A percentile compares a stretch with the other conserved stretches of the same genome.
Conservation (phyloP, 2,888 invertebrate species). For the Julus scanicus region DNA sequence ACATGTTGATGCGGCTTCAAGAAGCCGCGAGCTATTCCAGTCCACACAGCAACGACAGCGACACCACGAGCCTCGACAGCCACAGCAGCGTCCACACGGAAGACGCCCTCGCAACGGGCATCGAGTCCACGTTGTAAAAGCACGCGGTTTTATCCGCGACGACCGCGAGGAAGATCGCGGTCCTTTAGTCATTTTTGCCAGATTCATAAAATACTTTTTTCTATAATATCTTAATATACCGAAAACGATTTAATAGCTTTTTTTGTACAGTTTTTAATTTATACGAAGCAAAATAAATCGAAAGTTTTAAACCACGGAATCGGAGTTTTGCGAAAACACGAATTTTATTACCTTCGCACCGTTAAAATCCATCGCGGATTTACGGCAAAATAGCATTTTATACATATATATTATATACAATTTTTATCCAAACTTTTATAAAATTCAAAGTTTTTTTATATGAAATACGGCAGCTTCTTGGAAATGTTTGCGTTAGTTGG, state of each 20-base stretch:
- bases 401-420: too few relatives aligned
- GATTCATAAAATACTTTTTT: background rate
- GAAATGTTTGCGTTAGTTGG: background rate
- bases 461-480: background rate
- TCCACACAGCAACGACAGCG: slow-evolving; percentile 86
- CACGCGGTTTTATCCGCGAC: too few relatives aligned
- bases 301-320: background rate
- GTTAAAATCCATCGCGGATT: too few relatives aligned
- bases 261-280: slow-evolving; percentile 54
- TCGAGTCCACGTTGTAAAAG: slow-evolving; percentile 50
- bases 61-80: slow-evolving; percentile 74
- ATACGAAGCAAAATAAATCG: slow-evolving; percentile 17
- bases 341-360: too few relatives aligned
- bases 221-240: slow-evolving; percentile 3
- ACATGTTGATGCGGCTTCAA: slow-evolving; percentile 95
- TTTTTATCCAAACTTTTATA: background rate
- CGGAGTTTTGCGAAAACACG: too few relatives aligned
- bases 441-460: too few relatives aligned
- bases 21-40: slow-evolving; percentile 80
- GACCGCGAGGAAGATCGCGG: background rate
- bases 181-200: background rate
- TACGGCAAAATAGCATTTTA: too few relatives aligned
- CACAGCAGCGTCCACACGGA: slow-evolving; percentile 52
- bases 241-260: background rate
- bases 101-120: background rate